These are phyloP conservation scores for Loris lydekkerianus DNA, from an alignment of 2,797 vertebrate species.

Conservation along the genomic window DNA sequence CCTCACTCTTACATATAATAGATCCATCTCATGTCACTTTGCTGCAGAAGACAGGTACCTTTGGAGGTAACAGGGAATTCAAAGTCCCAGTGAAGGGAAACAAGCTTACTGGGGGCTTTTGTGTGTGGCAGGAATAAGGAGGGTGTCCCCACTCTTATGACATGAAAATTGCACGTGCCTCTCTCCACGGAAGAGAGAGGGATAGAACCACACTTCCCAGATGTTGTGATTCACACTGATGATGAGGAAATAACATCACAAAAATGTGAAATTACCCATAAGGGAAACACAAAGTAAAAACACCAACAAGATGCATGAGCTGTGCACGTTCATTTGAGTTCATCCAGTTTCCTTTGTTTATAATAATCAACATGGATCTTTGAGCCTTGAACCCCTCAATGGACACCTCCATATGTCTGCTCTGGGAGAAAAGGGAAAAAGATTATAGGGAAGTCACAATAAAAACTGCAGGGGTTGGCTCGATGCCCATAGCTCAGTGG, in stretches of 20 bases:
- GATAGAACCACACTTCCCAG: neutral
- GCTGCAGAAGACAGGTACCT: conserved; percentile 19
- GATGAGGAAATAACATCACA: neutral
- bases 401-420: neutral
- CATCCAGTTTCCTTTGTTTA: neutral
- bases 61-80: conserved; percentile 31
- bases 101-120: neutral
- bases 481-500: neutral
- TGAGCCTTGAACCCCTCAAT: neutral
- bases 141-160: neutral
- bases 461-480: neutral
- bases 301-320: neutral
- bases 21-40: conserved; percentile 32
- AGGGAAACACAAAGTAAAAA: neutral
- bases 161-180: neutral
- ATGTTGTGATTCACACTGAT: neutral
- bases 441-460: neutral
- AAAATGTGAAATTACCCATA: neutral
- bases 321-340: neutral
- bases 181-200: neutral
- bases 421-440: neutral
- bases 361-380: neutral
- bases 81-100: neutral
- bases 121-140: neutral
- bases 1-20: neutral